These are phyloP conservation scores for Otus scops DNA, from an alignment of 2,797 vertebrate genomes.

Conservation along the genomic window DNA sequence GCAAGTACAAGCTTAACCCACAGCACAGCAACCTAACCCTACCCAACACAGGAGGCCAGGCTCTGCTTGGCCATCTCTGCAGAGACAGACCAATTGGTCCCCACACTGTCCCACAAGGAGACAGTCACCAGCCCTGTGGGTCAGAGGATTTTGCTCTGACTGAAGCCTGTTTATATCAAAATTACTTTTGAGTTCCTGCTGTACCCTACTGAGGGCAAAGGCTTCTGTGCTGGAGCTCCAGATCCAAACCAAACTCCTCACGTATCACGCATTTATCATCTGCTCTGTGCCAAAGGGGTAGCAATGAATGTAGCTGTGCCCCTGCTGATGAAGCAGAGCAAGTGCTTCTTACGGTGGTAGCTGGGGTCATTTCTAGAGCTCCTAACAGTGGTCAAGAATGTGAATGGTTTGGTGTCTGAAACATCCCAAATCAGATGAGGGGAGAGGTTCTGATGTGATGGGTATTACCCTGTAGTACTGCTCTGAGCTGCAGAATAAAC, in stretches of 20 bases:
- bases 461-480: not conserved
- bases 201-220: not conserved
- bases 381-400: not conserved
- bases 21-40: not conserved
- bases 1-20: not conserved
- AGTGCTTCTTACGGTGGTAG: not conserved
- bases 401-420: not conserved
- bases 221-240: not conserved
- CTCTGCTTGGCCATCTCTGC: not conserved
- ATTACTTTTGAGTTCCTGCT: not conserved
- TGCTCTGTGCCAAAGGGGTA: not conserved
- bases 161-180: not conserved
- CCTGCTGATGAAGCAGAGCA: not conserved
- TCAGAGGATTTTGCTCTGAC: not conserved
- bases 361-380: not conserved
- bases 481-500: not conserved
- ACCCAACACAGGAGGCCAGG: not conserved
- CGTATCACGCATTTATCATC: not conserved
- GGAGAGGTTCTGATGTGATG: not conserved
- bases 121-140: not conserved
- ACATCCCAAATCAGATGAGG: not conserved
- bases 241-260: not conserved
- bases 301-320: not conserved
- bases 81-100: not conserved
- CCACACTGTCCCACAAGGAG: not conserved